These are phyloP conservation scores for Diceros bicornis DNA, from an alignment of 2,797 vertebrate genomes.

Conservation along the genomic window DNA sequence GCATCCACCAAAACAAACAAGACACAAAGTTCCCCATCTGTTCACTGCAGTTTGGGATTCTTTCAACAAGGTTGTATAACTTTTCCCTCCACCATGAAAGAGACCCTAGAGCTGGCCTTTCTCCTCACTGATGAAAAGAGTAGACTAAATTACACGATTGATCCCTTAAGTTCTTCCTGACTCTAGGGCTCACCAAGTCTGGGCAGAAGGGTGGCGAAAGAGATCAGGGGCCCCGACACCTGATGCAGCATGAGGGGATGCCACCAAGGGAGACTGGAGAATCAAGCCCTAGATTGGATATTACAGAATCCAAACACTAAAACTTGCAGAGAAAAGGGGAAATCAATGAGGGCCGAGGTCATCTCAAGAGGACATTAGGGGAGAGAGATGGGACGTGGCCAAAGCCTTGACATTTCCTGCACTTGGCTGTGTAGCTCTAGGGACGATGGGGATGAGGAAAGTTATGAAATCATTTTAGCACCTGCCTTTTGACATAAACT, in stretches of 20 bases:
- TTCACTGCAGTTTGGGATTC: not conserved
- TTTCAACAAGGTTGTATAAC: not conserved
- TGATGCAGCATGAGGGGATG: not conserved
- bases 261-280: not conserved
- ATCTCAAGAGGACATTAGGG: not conserved
- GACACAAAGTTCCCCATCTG: not conserved
- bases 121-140: not conserved
- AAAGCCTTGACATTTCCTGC: not conserved
- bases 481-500: not conserved
- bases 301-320: not conserved
- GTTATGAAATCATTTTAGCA: not conserved
- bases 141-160: not conserved
- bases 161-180: not conserved
- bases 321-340: not conserved
- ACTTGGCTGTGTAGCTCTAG: not conserved
- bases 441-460: not conserved
- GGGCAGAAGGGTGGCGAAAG: not conserved
- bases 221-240: not conserved
- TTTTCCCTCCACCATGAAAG: not conserved
- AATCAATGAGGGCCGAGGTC: not conserved
- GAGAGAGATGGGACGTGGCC: not conserved
- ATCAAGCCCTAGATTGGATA: not conserved
- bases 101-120: not conserved
- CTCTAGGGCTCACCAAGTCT: not conserved
- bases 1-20: conserved; percentile 20